Evolutionary conservation across 2,113 vertebrate genomes (phyloP), one percentile per base, ranked within the genome.

Genomic region (Odontesthes bonariensis): DNA sequence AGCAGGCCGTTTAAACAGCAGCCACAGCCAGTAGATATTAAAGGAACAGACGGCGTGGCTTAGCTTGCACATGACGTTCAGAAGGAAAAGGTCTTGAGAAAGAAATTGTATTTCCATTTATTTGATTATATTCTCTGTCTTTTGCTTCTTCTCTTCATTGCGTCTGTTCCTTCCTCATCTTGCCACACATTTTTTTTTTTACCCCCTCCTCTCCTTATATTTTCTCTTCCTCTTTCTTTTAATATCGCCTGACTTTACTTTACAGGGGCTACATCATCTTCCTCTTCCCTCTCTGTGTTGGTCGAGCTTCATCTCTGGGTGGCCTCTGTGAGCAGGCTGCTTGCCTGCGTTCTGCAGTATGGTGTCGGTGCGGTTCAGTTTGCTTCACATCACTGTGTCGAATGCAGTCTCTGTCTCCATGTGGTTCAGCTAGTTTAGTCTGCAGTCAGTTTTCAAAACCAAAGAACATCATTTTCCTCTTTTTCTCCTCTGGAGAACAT

Each of bases 401-500:
- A 61, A 62, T 1, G 32, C 8, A 13, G 78, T 19, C 27, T 75
- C 35, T 38, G 89, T 74, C 65, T 81, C 52, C 42, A 0, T 84
- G 81, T n/a, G 77, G 82, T 84, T 13, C 14, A 0, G 22, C 35
- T 20, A 1, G 83, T 84, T 90, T 87, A 87, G 79, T 86, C 85
- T 88, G 52, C 62, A 58, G 77, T 38, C 31, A 49, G 51, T 55
- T 38, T 73, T 51, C 14, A 51, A 32, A 77, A 8, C 51, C 22
- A 42, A 31, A 12, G n/a, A 38, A 16, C 5, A 3, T 31, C 0
- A 14, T 22, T 69, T 53, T 54, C 16, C 42, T 31, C 47, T 8
- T 38, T 8, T 47, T 3, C 40, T 38, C 35, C 10, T 38, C 35
- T 8, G 6, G 35, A 38, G 35, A 38, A 38, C 6, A 6, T 38